Conservation (phyloP, 2,888 invertebrate species). For the Drosophila cognata region DNA sequence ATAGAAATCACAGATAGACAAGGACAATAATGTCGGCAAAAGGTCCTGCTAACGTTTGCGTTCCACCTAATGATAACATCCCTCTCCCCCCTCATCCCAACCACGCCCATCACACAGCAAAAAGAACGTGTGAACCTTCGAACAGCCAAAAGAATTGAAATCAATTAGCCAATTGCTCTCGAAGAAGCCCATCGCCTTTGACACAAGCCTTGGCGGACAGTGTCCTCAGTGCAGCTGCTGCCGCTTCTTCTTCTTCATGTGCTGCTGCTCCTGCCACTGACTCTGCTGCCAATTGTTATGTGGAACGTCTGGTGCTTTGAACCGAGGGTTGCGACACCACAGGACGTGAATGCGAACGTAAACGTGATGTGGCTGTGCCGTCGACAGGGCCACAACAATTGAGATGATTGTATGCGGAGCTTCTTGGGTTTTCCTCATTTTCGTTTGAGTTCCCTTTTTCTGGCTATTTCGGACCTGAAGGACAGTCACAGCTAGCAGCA, state of each 20-base stretch:
- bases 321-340: slow-evolving; percentile 49
- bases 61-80: slow-evolving; percentile 62
- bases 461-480: slow-evolving; percentile 3
- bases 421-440: slow-evolving; percentile 16
- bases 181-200: slow-evolving; percentile 65
- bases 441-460: slow-evolving; percentile 5
- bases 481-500: slow-evolving; percentile 28
- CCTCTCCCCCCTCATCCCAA: not conserved
- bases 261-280: not conserved
- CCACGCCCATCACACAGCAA: not conserved
- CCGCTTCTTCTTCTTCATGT: not conserved
- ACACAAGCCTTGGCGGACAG: slow-evolving; percentile 32
- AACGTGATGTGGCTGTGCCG: slow-evolving; percentile 40
- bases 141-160: slow-evolving; percentile 78
- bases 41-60: slow-evolving; percentile 74
- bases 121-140: slow-evolving; percentile 65
- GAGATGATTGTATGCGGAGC: slow-evolving; percentile 50
- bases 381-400: slow-evolving; percentile 59
- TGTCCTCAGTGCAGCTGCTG: slow-evolving; percentile 8
- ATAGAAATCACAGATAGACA: slow-evolving; percentile 66
- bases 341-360: slow-evolving; percentile 34
- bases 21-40: slow-evolving; percentile 55
- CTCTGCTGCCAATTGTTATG: slow-evolving; percentile 51
- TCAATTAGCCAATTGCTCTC: slow-evolving; percentile 84
- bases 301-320: slow-evolving; percentile 61